phyloP scores from a whole-genome alignment of 2,888 invertebrate species.

The Liodrosophila aerea region DNA sequence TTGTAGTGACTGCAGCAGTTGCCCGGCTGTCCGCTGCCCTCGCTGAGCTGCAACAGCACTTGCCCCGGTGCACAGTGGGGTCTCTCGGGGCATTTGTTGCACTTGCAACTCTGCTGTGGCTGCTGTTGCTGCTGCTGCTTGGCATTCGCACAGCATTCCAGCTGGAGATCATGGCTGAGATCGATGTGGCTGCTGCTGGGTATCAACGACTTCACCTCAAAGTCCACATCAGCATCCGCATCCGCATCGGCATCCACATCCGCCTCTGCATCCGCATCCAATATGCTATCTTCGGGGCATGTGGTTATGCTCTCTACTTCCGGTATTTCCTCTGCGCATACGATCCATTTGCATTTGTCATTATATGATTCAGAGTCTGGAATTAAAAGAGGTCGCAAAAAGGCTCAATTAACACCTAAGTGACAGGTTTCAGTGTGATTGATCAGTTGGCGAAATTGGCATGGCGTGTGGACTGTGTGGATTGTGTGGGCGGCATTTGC shows the following conservation, averaged over 20 bases:
- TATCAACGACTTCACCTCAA: neutral
- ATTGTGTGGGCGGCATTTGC: neutral
- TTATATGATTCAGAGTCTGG: conserved; percentile 30
- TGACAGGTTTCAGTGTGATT: conserved; percentile 23
- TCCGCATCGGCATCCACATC: too few relatives aligned
- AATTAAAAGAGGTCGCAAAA: conserved; percentile 20
- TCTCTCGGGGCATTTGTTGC: conserved; percentile 41
- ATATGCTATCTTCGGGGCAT: conserved; percentile 38
- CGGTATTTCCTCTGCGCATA: conserved; percentile 7
- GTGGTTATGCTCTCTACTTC: neutral
- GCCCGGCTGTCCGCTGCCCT: conserved; percentile 70
- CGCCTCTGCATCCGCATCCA: neutral
- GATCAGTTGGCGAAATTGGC: conserved; percentile 13
- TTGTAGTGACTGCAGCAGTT: conserved; percentile 83
- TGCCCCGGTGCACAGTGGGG: conserved; percentile 51
- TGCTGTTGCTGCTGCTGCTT: neutral
- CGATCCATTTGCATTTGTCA: conserved; percentile 18
- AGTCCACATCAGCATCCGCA: neutral
- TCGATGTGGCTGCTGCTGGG: neutral
- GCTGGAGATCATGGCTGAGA: conserved; percentile 14
- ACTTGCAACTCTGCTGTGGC: neutral
- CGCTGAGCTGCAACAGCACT: conserved; percentile 58
- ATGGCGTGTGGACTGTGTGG: conserved; percentile 8
- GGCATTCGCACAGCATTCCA: conserved; percentile 67
- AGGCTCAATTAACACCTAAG: conserved; percentile 13